Evolutionary conservation across 2,888 invertebrate species (phyloP), one percentile per base, ranked within the genome.

Genomic region (Melanchra persicariae): DNA sequence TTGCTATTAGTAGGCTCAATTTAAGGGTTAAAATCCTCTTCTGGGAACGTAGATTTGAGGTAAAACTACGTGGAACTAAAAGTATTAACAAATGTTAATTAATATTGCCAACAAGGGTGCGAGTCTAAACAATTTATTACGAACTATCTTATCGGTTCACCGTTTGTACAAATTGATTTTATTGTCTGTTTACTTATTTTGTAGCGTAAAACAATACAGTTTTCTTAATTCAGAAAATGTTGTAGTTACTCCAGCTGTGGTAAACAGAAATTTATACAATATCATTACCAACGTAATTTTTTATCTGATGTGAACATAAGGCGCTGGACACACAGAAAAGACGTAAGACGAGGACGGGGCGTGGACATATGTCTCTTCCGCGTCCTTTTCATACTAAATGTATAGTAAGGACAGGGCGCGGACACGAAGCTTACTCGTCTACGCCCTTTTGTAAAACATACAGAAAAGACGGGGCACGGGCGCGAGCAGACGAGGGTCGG

Each of bases 21-120:
- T 47, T 24, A 24, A 9, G 47, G 30, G 30, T 30, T 54, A 47
- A 26, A 43, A 57, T 37, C 19, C 26, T 67, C 1, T 72, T 37
- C 17, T 15, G 5, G 12, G 4, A 58, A 37, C 7, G 7, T 6
- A 4, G 12, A 57, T 49, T 57, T 22, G 15, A 55, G 6, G n/a
- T 26, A 19, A 22, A 24, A 65, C 22, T 57, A 19, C 12, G 17
- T 34, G 17, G 0, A 8, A 24, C 8, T 34, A 26, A n/a, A 71
- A 40, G n/a, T 2, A 22, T n/a, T 22, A 12, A 12, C 5, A 45
- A 30, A 34, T 49, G 40, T 49, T 15, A 2, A 43, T 22, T 34
- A 24, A 10, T 19, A 24, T 10, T 26, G 19, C 22, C 47, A 49
- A 1, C 8, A 47, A 47, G 22, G 19, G 22, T 30, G 15, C n/a